Evolutionary conservation across 2,888 invertebrate genomes (phyloP), one percentile per base, ranked within the genome.

Genomic region (Apamea crenata): DNA sequence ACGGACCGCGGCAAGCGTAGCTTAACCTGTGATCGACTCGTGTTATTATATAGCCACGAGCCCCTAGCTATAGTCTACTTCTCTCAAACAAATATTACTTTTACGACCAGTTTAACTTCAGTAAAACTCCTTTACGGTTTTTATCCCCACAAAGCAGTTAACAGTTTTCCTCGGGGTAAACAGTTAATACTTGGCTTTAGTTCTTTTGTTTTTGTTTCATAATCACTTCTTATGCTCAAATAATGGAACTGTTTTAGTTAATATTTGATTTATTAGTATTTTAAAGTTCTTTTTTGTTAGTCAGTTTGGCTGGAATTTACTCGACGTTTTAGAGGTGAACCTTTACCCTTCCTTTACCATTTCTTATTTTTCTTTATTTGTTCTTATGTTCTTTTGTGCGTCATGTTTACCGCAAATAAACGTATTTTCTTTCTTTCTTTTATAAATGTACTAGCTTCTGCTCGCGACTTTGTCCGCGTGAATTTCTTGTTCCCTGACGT

Each of bases 81-180:
- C 73, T 67, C 32, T n/a, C 77, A 73, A 80, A 80, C 74, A 84
- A 85, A 83, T 75, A 84, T 84, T 72, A 85, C 76, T 87, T 84
- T 83, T 63, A 72, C 84, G 61, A 40, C 56, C 71, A 50, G 56
- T 77, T 83, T 59, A 86, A 79, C 65, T 83, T 68, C 25, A 83
- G 65, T 74, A 68, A 80, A 85, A 80, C 76, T 87, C 36, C 63
- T 84, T 83, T 69, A 80, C 61, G 50, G 72, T 66, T 80, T 83
- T 81, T 73, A 71, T 76, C 50, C 53, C 50, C 76, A 40, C 85
- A 85, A 87, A 85, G 74, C 71, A 82, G 36, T 77, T 77, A 50
- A 25, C 69, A 68, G 68, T 74, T 82, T 56, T 63, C 63, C 25
- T 69, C 40, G 53, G 21, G 50, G 40, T 59, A 56, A 40, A 74